A percentile compares a stretch with the other conserved stretches of the same genome.
Conservation (phyloP, 1,140 invertebrate genomes). For the Drosophila setifemur region DNA sequence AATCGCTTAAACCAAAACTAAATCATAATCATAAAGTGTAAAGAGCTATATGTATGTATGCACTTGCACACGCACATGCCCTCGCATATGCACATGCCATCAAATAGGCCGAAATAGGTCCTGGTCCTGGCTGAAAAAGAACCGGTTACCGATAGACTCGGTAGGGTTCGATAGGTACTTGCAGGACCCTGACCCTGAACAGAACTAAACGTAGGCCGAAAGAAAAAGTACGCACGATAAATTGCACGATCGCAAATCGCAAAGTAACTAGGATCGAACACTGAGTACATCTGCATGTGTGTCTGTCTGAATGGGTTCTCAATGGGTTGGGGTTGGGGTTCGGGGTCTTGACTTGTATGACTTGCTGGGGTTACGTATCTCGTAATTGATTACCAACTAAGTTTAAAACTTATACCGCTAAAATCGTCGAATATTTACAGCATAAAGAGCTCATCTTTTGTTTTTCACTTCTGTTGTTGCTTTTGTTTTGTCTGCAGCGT, state of each 20-base stretch:
- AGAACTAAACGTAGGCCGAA: neutral
- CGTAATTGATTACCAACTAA: slow-evolving; percentile 51
- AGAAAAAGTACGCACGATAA: slow-evolving; percentile 32
- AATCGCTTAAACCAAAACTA: slow-evolving; percentile 39
- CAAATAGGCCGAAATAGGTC: too few species aligned
- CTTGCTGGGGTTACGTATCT: slow-evolving; percentile 70
- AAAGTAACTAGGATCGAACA: slow-evolving; percentile 29
- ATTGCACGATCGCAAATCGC: slow-evolving; percentile 64
- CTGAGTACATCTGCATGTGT: slow-evolving; percentile 50
- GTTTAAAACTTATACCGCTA: slow-evolving; percentile 56
- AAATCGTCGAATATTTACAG: slow-evolving; percentile 45
- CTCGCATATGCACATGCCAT: too few species aligned
- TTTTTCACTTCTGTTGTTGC: slow-evolving; percentile 1
- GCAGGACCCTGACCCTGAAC: too few species aligned
- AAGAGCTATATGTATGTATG: slow-evolving; percentile 1
- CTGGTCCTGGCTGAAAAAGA: too few species aligned
- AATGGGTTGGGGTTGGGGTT: too few species aligned
- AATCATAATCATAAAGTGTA: slow-evolving; percentile 23
- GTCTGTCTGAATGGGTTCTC: slow-evolving; percentile 10
- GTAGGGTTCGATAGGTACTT: too few species aligned
- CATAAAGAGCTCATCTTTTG: slow-evolving; percentile 26
- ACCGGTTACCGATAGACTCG: too few species aligned
- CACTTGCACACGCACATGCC: slow-evolving; percentile 3
- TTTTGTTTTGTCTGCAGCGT: slow-evolving; percentile 34
- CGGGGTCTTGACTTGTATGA: slow-evolving; percentile 42